Evolutionary conservation across 2,888 invertebrate species (phyloP), one percentile per base, ranked within the genome.

Genomic region (Terebella lapidaria): DNA sequence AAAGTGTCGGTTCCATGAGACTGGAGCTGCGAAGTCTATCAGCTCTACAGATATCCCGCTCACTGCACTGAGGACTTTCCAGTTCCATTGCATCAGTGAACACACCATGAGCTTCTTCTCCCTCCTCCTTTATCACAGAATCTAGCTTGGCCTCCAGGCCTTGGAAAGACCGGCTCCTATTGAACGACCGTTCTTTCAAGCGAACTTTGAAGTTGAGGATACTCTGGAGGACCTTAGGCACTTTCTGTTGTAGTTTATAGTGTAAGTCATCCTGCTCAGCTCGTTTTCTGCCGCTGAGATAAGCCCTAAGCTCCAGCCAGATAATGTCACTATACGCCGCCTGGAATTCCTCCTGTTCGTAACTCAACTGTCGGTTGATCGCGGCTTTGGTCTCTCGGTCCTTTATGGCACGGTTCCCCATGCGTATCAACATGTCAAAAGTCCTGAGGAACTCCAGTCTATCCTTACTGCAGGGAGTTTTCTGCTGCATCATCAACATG

Each of bases 221-320:
- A 77, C 89, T 87, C 61, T 86, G 84, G 54, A 93, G 84, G 58
- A 92, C 82, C 45, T 84, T 82, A 10, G 86, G 87, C 64, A 92
- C 88, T 59, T 85, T 84, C 71, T 88, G 86, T 46, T 92, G 84
- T 70, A 89, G 89, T 51, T 85, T 82, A 73, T 89, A 89, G 22
- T 93, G 83, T 20, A 86, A 88, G 60, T 86, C 86, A 77, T 92
- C 92, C 80, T 92, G 91, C 71, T 89, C 89, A 56, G 87, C 85
- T n/a, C 88, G 84, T 42, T 86, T 92, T 92, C 80, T 92, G 91
- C 67, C 67, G 61, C 67, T 67, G 85, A 55, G 46, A 22, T 87
- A 88, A 0, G 93, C 93, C 80, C 91, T 90, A 64, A 94, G 82
- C 82, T 93, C 93, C 70, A 94, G 81, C 94, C 94, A 94, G 70